Evolutionary conservation across 2,888 invertebrate species (phyloP), one percentile per base, ranked within the genome.

Genomic region (Caenorhabditis parvicauda): DNA sequence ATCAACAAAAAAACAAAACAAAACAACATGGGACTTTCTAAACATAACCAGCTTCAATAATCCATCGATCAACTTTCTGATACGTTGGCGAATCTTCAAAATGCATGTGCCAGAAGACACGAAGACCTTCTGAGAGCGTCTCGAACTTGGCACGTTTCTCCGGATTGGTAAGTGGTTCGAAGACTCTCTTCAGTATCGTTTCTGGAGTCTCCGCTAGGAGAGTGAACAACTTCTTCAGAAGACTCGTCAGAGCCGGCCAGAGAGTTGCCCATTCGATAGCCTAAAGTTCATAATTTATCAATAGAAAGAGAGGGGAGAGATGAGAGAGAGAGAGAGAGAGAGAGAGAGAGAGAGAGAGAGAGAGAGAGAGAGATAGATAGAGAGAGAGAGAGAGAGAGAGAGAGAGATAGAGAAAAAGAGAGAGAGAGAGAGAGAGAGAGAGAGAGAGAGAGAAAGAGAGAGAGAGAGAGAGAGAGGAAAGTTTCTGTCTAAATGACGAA

Each of bases 231-330:
- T 54, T 51, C 37, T 60, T 64, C 47, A 71, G 60, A 7, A 66
- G 37, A 5, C 44, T 41, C 0, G 64, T 59, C 7, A 58, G 53
- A 0, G 57, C 43, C 3, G 54, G 14, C 12, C 46, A 48, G 6
- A 66, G 43, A 2, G 60, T 62, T 21, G 64, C 71, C 68, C 68
- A 71, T 60, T 71, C 68, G 46, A 71, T 56, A 9, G 60, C 60
- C 66, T 70, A 56, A 17, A 61, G 41, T 32, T 28, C 39, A n/a
- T 22, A 46, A 5, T 17, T 12, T n/a, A n/a, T n/a, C n/a, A n/a
- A n/a, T n/a, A n/a, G n/a, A n/a, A n/a, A n/a, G n/a, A n/a, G n/a
- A n/a, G n/a, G n/a, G n/a, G n/a, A n/a, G n/a, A n/a, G n/a, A n/a
- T n/a, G n/a, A n/a, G n/a, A n/a, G n/a, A n/a, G n/a, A n/a, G n/a